Evolutionary conservation across 2,888 invertebrate genomes (phyloP).

Genomic region (Andrena camellia): DNA sequence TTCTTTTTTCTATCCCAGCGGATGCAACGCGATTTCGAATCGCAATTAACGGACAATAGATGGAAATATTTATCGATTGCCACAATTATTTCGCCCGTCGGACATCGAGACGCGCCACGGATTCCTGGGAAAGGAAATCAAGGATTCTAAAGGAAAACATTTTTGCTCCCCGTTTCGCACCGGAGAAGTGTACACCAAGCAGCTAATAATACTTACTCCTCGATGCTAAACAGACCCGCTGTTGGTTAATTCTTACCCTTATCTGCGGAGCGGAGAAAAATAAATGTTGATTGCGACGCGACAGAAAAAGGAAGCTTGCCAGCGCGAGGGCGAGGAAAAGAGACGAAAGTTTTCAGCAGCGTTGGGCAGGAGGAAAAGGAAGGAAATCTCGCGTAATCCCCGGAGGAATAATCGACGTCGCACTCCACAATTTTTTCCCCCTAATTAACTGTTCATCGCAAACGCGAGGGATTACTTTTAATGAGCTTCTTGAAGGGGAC

Average conservation of each 20-base stretch:
- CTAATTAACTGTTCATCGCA: constrained; percentile 59
- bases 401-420: constrained; percentile 37
- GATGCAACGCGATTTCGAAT: background rate
- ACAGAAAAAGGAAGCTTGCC: background rate
- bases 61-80: background rate
- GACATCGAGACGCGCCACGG: background rate
- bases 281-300: background rate
- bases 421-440: constrained; percentile 29
- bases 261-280: constrained; percentile 16
- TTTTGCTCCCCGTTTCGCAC: background rate
- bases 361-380: constrained; percentile 10
- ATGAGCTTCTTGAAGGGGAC: constrained; percentile 40
- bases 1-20: background rate
- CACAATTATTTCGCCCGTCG: background rate
- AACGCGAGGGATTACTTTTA: constrained; percentile 61
- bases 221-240: constrained; percentile 3
- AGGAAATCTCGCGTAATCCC: constrained; percentile 55
- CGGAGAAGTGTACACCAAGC: background rate
- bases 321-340: no score
- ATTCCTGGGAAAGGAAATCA: background rate
- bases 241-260: constrained; percentile 39
- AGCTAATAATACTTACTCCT: constrained; percentile 2
- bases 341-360: background rate
- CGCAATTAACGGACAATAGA: no score
- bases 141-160: background rate